Evolutionary conservation across 2,797 vertebrate genomes (phyloP), one percentile per base, ranked within the genome.

Genomic region (Australoheros facetus): DNA sequence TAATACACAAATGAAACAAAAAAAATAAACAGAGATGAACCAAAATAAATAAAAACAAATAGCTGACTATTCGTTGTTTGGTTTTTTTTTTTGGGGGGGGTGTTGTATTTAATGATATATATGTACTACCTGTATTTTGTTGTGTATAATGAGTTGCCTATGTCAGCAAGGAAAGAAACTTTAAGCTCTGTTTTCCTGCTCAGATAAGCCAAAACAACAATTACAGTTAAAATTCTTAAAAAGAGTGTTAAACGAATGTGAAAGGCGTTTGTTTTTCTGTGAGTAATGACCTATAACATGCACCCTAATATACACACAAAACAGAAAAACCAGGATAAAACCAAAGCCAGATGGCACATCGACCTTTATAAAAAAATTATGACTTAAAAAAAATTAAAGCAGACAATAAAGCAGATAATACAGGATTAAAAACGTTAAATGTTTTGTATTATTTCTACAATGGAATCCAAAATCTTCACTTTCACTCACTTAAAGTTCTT

Each of bases 311-410:
- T 51, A 48, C 26, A 69, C 16, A 51, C 21, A 51, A 69, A 8
- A 7, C 3, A 2, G 45, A 66, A 48, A 16, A 66, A 30, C 11
- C 16, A 0, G 1, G 14, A 45, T 4, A 45, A 45, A 48, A 19
- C 16, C 17, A 51, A 66, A 28, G 62, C 23, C 0, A 66, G 7
- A 12, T 19, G 19, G 42, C 62, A 48, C 1, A 0, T 0, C 5
- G 1, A 28, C 9, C 62, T 48, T 45, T 45, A 42, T 34, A 34
- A 8, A 62, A 62, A 42, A 42, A 42, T 51, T 7, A 51, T 51
- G 7, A 3, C 7, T 7, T 34, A 7, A 42, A 17, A 17, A 48
- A 5, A 11, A 54, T 5, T 54, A n/a, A n/a, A n/a, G n/a, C n/a
- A n/a, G n/a, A n/a, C n/a, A n/a, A 54, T 3, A 2, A 21, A 30